phyloP scores from a whole-genome alignment of 2,888 invertebrate species.

The Notodonta ziczac region DNA sequence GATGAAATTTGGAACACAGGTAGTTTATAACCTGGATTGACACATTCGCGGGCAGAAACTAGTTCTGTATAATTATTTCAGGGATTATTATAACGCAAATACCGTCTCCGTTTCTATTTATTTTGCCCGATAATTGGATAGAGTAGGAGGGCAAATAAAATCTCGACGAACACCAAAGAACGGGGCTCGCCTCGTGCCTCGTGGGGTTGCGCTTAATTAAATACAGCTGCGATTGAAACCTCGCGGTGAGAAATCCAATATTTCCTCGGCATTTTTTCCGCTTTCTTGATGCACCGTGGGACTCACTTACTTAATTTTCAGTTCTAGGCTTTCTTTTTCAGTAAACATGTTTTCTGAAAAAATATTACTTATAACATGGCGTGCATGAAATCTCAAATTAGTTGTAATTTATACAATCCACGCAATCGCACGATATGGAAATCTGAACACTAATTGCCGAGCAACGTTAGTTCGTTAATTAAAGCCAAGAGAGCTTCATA shows the following conservation, averaged over 20 bases:
- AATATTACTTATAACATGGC: too few species aligned
- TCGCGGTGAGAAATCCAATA: conserved; percentile 66
- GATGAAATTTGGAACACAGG: too few species aligned
- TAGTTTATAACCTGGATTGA: too few species aligned
- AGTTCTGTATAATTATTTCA: not conserved
- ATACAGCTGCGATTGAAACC: conserved; percentile 73
- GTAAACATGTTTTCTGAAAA: too few species aligned
- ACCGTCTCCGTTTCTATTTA: conserved; percentile 25
- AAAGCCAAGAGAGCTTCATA: not conserved
- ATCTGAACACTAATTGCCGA: not conserved
- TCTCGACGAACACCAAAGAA: conserved; percentile 49
- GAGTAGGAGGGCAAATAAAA: conserved; percentile 41
- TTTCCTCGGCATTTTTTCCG: conserved; percentile 59
- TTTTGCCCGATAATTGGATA: conserved; percentile 24
- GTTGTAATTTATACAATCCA: not conserved
- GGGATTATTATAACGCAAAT: conserved; percentile 16
- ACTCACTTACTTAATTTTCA: not conserved
- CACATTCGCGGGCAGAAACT: too few species aligned
- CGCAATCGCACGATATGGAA: not conserved
- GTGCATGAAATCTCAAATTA: not conserved
- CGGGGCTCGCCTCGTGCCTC: conserved; percentile 58
- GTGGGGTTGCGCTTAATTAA: conserved; percentile 72
- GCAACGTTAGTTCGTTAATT: not conserved
- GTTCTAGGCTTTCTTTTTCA: too few species aligned
- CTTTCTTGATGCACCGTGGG: conserved; percentile 22